Conservation (phyloP, 2,797 vertebrate species). For the Danio jaintianensis region DNA sequence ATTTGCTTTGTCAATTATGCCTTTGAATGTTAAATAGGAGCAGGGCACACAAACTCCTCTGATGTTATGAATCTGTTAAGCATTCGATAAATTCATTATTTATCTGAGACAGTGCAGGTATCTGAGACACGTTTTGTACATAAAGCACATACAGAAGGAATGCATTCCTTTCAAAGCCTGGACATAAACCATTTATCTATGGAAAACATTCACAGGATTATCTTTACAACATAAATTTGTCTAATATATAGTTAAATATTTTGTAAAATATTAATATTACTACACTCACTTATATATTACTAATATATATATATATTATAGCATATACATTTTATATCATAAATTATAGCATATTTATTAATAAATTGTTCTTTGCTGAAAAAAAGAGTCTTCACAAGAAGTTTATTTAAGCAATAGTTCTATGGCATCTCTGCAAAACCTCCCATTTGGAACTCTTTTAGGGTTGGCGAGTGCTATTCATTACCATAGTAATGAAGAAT, state of each 20-base stretch:
- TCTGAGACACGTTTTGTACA: constrained; percentile 29
- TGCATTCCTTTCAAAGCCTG: constrained; percentile 21
- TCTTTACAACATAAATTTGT: not conserved
- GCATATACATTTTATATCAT: too few species aligned
- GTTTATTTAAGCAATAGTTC: too few species aligned
- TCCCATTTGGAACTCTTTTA: too few species aligned
- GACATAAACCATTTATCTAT: constrained; percentile 34
- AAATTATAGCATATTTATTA: not conserved
- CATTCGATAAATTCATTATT: constrained; percentile 53
- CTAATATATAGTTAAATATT: not conserved
- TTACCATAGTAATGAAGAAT: not conserved
- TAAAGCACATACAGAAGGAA: constrained; percentile 31
- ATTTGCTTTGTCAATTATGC: not conserved
- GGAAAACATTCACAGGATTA: not conserved
- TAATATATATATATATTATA: not conserved
- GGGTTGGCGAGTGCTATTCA: not conserved
- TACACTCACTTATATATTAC: not conserved
- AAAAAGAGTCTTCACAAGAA: not conserved
- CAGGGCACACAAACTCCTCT: constrained; percentile 45
- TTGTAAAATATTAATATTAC: not conserved
- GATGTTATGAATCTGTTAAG: constrained; percentile 50
- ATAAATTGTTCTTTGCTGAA: not conserved
- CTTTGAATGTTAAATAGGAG: constrained; percentile 55
- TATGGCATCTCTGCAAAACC: too few species aligned
- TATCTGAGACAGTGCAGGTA: constrained; percentile 47